Percentiles rank a stretch among this genome's conserved stretches.
These are phyloP conservation scores for Ormyrus nitidulus DNA, from an alignment of 2,888 invertebrate genomes.

Conservation along the genomic window DNA sequence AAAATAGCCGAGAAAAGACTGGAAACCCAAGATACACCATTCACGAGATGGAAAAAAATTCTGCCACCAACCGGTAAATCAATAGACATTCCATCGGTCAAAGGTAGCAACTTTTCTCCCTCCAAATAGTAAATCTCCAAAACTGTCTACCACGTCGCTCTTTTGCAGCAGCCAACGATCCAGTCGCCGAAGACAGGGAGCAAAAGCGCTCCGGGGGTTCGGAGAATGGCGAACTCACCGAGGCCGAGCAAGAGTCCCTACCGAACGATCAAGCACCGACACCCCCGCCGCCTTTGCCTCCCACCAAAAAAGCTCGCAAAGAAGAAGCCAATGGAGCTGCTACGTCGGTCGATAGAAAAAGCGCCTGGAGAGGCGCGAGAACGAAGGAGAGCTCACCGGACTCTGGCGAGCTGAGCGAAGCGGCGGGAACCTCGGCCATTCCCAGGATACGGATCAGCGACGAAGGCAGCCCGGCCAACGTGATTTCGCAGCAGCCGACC, in stretches of 20 bases:
- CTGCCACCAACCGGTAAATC: conserved; percentile 76
- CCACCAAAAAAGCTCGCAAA: neutral
- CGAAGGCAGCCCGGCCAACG: conserved; percentile 23
- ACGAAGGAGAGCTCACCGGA: conserved; percentile 17
- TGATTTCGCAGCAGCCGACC: neutral
- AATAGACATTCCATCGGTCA: conserved; percentile 48
- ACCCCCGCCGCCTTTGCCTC: neutral
- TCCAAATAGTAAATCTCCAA: too few species aligned
- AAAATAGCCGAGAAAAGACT: conserved; percentile 87
- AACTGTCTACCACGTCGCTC: too few species aligned
- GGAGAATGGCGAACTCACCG: conserved; percentile 65
- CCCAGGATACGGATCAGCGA: conserved; percentile 40
- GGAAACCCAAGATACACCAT: conserved; percentile 80
- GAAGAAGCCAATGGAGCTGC: neutral
- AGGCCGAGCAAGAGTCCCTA: conserved; percentile 64
- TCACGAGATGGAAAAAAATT: conserved; percentile 84
- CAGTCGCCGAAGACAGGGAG: conserved; percentile 50
- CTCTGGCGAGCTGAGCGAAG: conserved; percentile 27
- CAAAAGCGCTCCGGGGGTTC: conserved; percentile 65
- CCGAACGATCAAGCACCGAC: conserved; percentile 59
- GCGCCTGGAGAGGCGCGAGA: conserved; percentile 1
- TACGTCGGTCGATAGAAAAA: neutral
- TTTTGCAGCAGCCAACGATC: conserved; percentile 1
- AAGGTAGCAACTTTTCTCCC: conserved; percentile 43
- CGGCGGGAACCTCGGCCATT: neutral